A percentile compares a stretch with the other conserved stretches of the same genome.
Conservation (phyloP, 2,888 invertebrate species). For the Ecdyonurus torrentis region DNA sequence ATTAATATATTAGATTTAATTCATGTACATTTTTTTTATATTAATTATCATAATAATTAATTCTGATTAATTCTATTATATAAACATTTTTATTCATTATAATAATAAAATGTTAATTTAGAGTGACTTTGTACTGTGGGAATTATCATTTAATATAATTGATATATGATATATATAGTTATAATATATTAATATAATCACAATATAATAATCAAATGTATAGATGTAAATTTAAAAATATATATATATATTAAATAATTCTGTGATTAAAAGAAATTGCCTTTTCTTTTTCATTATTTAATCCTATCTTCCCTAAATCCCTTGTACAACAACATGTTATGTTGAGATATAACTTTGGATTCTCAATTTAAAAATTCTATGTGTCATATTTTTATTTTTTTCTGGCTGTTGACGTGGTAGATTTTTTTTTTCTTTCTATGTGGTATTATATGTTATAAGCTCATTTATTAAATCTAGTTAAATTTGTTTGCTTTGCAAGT, state of each 20-base stretch:
- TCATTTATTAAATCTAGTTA: no score
- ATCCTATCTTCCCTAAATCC: neutral
- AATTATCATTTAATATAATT: neutral
- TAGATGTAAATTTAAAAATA: neutral
- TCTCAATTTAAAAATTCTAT: neutral
- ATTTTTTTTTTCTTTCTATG: no score
- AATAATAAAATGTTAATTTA: neutral
- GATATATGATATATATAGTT: neutral
- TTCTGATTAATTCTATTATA: no score
- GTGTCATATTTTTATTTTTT: neutral
- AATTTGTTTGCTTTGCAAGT: no score
- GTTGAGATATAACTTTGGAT: neutral
- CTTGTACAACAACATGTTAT: no score
- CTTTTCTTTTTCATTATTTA: neutral
- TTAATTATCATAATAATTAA: no score
- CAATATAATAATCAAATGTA: neutral
- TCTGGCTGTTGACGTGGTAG: no score
- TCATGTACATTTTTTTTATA: no score
- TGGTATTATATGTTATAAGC: no score
- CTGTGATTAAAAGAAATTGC: neutral
- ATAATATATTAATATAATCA: neutral
- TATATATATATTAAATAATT: neutral
- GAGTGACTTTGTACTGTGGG: neutral
- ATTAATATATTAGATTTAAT: neutral
- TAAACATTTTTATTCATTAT: neutral